phyloP scores from a whole-genome alignment of 2,797 vertebrate genomes.

The Stomatorhinus walkeri region DNA sequence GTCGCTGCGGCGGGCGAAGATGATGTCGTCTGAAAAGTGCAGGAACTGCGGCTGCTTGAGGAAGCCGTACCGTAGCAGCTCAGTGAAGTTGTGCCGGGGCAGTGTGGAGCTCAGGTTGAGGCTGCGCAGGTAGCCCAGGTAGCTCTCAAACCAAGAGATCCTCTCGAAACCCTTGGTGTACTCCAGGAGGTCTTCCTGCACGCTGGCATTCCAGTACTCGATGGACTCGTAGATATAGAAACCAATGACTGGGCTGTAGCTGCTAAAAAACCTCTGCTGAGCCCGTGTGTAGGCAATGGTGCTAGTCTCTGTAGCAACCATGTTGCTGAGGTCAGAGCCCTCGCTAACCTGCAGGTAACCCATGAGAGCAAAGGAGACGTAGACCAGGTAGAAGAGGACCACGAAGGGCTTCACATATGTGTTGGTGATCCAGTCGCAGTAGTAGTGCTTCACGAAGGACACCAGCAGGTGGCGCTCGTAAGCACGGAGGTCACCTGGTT shows the following conservation, averaged over 20 bases:
- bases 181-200: conserved; percentile 90
- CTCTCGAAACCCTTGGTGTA: conserved; percentile 96
- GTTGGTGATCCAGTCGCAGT: conserved; percentile 99
- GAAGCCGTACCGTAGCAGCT: conserved; percentile 80
- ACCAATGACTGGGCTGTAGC: conserved; percentile 94
- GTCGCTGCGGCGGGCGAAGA: conserved; percentile 86
- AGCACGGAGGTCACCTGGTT: conserved; percentile 71
- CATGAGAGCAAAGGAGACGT: conserved; percentile 99
- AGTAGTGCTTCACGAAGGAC: conserved; percentile 91
- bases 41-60: conserved; percentile 79
- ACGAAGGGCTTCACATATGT: conserved; percentile 98
- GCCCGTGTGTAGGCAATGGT: conserved; percentile 87
- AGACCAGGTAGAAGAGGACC: conserved; percentile 97
- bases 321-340: conserved; percentile 90
- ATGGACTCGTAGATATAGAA: conserved; percentile 98
- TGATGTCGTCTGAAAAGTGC: conserved; percentile 95
- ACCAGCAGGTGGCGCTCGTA: conserved; percentile 91
- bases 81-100: conserved; percentile 86
- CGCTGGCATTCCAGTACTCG: conserved; percentile 94
- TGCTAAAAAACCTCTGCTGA: conserved; percentile 96
- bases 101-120: conserved; percentile 83
- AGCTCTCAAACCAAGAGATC: conserved; percentile 97
- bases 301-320: conserved; percentile 90
- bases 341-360: conserved; percentile 91
- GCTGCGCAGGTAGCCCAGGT: conserved; percentile 87